phyloP scores from a whole-genome alignment of 2,797 vertebrate genomes.

The Pseudomugil gertrudae region DNA sequence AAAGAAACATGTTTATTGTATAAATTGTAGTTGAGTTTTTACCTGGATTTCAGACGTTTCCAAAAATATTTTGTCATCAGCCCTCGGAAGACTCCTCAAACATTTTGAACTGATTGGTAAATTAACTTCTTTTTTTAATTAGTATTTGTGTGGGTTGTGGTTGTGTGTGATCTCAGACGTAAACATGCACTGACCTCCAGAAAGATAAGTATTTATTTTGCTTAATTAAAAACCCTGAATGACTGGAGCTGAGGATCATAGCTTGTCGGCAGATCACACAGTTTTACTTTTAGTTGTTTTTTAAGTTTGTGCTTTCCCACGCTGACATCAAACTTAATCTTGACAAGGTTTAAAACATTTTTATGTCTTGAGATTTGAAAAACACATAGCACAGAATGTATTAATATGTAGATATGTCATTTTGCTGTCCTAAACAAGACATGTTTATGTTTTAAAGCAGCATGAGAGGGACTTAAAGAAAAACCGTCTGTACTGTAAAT shows the following conservation, averaged over 20 bases:
- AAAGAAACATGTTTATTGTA: neutral
- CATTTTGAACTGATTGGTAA: neutral
- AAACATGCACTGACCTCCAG: slow-evolving; percentile 62
- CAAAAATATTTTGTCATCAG: slow-evolving; percentile 2
- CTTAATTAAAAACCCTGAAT: slow-evolving; percentile 22
- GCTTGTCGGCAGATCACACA: slow-evolving; percentile 36
- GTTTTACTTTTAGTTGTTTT: neutral
- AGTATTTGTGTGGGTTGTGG: neutral
- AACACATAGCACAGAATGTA: slow-evolving; percentile 21
- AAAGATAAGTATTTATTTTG: slow-evolving; percentile 68
- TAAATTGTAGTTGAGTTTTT: slow-evolving; percentile 17
- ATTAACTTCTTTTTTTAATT: neutral
- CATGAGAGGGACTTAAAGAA: neutral
- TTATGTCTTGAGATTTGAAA: neutral
- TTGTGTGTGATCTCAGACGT: slow-evolving; percentile 36
- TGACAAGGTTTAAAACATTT: slow-evolving; percentile 9
- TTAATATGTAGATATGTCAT: slow-evolving; percentile 10
- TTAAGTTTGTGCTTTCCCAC: neutral
- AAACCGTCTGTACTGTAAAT: slow-evolving; percentile 54
- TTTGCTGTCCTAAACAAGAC: slow-evolving; percentile 3
- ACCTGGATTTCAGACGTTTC: neutral
- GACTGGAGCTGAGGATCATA: slow-evolving; percentile 49
- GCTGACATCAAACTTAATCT: neutral
- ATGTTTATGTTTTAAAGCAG: slow-evolving; percentile 1
- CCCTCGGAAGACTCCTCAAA: neutral